These are phyloP conservation scores for Monopterus albus DNA, from an alignment of 2,113 vertebrate species.

Conservation along the genomic window DNA sequence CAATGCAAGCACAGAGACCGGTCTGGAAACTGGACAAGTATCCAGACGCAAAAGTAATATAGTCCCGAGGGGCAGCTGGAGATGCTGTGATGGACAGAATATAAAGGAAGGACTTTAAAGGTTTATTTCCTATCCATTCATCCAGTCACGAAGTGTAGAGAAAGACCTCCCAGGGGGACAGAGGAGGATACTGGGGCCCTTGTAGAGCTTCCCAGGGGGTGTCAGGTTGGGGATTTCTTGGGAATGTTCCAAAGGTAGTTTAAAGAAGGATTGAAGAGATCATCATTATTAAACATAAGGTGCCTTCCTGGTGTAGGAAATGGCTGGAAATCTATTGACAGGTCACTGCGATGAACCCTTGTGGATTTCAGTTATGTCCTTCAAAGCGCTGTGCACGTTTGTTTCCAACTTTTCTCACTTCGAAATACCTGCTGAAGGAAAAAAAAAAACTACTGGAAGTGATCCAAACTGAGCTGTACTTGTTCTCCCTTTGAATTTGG, in stretches of 20 bases:
- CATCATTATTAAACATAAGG: neutral
- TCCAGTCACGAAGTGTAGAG: neutral
- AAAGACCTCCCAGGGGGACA: neutral
- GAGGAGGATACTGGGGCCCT: neutral
- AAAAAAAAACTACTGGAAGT: too few species aligned
- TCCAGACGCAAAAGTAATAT: conserved; percentile 36
- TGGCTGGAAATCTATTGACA: too few species aligned
- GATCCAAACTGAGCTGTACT: too few species aligned
- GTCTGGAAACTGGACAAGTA: conserved; percentile 76
- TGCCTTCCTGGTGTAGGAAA: too few species aligned
- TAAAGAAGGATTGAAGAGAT: neutral
- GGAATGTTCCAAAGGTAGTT: neutral
- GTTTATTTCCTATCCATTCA: conserved; percentile 1
- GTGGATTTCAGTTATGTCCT: too few species aligned
- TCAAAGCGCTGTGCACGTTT: too few species aligned
- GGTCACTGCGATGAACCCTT: too few species aligned
- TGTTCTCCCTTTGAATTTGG: too few species aligned
- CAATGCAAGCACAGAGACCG: conserved; percentile 78
- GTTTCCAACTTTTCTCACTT: too few species aligned
- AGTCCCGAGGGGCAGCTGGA: conserved; percentile 38
- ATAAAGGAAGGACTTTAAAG: neutral
- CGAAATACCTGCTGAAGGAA: too few species aligned
- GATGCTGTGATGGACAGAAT: conserved; percentile 24
- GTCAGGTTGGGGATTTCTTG: neutral
- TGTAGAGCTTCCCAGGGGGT: neutral